Conservation (phyloP, 2,888 invertebrate genomes). For the Cataglyphis rosenhaueri region DNA sequence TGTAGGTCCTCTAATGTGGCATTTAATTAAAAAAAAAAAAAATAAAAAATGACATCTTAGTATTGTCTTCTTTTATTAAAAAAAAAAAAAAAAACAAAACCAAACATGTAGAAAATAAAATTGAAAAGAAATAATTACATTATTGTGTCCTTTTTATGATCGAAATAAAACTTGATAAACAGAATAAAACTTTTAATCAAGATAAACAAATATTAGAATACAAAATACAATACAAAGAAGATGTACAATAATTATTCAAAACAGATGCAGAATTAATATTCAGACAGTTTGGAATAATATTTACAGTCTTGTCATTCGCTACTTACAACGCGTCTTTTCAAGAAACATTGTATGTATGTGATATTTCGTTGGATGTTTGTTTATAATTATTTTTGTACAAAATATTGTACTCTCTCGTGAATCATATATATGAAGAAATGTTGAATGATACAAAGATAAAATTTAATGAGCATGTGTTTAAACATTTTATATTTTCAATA, state of each 20-base stretch:
- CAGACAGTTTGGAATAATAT: background rate
- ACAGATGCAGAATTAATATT: background rate
- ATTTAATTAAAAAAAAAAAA: background rate
- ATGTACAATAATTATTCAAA: background rate
- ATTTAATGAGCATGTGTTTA: background rate
- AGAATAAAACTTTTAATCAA: background rate
- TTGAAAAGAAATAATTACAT: background rate
- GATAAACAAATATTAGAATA: background rate
- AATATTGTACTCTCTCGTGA: background rate
- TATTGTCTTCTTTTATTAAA: background rate
- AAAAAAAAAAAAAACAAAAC: background rate
- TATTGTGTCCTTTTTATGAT: background rate
- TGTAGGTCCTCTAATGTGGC: background rate
- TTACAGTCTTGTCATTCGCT: background rate
- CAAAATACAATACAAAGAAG: background rate
- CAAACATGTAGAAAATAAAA: background rate
- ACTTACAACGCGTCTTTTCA: background rate
- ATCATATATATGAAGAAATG: background rate
- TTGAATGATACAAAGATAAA: background rate
- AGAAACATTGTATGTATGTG: background rate
- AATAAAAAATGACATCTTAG: background rate
- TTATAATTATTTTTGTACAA: background rate
- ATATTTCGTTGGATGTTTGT: background rate
- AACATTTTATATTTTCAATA: slow-evolving; percentile 45
- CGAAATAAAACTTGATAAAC: background rate